Base-by-base conservation (phyloP, 2,113 vertebrate species). In the Actinemys pallida region DNA sequence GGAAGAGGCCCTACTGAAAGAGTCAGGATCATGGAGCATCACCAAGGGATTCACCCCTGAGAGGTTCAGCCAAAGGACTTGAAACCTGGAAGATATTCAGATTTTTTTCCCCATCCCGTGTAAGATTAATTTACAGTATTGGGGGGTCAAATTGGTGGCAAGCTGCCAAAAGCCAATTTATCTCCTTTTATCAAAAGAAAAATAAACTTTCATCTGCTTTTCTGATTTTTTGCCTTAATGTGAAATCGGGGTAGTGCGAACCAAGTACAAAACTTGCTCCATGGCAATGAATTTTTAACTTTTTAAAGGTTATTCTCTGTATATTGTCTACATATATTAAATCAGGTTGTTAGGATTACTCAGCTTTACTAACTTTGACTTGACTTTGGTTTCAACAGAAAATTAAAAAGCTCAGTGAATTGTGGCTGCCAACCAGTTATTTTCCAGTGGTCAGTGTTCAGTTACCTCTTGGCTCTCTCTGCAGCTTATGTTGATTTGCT, bases 11-110 rank as follows among this genome's bases (percentile, higher is more conserved):
- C 27, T 79, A 81, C 62, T 82, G 83, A 94, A 94, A 95, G 42
- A 93, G 86, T 93, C 90, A 93, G 79, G 90, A 87, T 56, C 59
- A 56, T 90, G 16, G 9, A 88, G 54, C 96, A 94, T 95, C 96
- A 96, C 95, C 50, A 42, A 75, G 83, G 94, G 76, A 95, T 93
- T 69, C 92, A 87, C 57, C 92, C 89, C 50, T 59, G 88, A 93
- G 94, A 96, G 92, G 97, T 97, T 97, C 97, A 98, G 97, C 96
- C 97, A 97, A 95, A 97, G 95, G 97, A 94, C 95, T 98, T 93
- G 83, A 42, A 78, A 35, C 80, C 35, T 96, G 87, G 90, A 97
- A 88, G 50, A 54, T 92, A 95, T 96, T 92, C 93, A 93, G 50
- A 6, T 45, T 35, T 72, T 39, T 80, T 86, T 82, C 2, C 0